phyloP scores from a whole-genome alignment of 2,797 vertebrate species.

The Helicolenus hilgendorfi region DNA sequence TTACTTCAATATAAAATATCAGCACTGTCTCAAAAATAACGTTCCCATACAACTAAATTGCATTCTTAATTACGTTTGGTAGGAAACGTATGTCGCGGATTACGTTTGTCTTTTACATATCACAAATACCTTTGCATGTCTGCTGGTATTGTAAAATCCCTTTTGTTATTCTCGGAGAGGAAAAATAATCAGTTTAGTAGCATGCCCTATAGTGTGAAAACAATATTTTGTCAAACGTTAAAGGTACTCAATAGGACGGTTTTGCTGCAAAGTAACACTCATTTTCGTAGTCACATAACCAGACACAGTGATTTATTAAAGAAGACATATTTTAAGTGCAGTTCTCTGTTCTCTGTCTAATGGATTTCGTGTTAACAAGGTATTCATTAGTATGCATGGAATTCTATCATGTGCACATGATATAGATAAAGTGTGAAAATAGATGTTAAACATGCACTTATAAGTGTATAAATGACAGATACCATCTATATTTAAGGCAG shows the following conservation, averaged over 20 bases:
- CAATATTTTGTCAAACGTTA: not conserved
- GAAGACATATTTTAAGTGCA: not conserved
- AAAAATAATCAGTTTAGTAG: not conserved
- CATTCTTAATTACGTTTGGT: no score
- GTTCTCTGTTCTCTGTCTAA: not conserved
- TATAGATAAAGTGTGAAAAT: not conserved
- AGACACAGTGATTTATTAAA: not conserved
- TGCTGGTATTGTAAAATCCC: not conserved
- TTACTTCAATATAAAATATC: no score
- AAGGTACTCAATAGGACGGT: not conserved
- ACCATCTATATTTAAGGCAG: not conserved
- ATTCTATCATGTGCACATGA: not conserved
- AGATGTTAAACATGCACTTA: not conserved
- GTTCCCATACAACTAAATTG: no score
- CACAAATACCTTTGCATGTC: no score
- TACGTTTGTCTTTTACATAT: no score
- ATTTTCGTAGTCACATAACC: not conserved
- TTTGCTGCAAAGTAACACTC: not conserved
- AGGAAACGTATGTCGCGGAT: no score
- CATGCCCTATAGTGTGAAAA: not conserved
- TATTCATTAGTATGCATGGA: slow-evolving; percentile 17
- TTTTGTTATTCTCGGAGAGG: not conserved
- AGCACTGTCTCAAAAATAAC: no score
- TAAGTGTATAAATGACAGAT: not conserved
- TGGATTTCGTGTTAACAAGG: slow-evolving; percentile 1